Percentiles rank a stretch among this genome's conserved stretches.
Conservation (phyloP, 2,113 vertebrate genomes). For the Thinocorus orbignyianus region DNA sequence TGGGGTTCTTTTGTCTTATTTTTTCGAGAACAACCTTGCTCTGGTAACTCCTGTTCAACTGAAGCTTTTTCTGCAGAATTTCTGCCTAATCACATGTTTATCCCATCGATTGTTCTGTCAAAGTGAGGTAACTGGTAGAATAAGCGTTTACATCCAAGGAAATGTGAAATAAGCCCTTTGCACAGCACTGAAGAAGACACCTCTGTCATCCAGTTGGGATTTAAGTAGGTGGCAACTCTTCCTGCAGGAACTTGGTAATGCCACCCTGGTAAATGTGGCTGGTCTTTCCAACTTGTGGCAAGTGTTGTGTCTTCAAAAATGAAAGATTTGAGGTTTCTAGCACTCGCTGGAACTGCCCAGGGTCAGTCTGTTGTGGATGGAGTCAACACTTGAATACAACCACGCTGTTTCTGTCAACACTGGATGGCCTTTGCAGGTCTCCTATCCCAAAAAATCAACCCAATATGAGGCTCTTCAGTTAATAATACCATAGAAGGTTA, state of each 20-base stretch:
- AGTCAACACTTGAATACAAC: not conserved
- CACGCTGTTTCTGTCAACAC: not conserved
- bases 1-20: too few species aligned
- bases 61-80: not conserved
- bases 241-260: not conserved
- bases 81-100: not conserved
- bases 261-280: not conserved
- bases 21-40: not conserved
- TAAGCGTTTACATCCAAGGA: not conserved
- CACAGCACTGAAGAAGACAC: not conserved
- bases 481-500: slow-evolving; percentile 12
- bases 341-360: not conserved
- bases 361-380: not conserved
- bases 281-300: not conserved
- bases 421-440: not conserved
- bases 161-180: not conserved
- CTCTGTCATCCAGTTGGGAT: not conserved
- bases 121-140: not conserved
- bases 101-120: not conserved
- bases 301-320: not conserved
- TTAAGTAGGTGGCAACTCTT: not conserved
- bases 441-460: not conserved
- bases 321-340: not conserved
- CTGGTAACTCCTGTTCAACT: not conserved
- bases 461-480: not conserved